Evolutionary conservation across 2,113 vertebrate genomes (phyloP).

Genomic region (Blennius ocellaris): DNA sequence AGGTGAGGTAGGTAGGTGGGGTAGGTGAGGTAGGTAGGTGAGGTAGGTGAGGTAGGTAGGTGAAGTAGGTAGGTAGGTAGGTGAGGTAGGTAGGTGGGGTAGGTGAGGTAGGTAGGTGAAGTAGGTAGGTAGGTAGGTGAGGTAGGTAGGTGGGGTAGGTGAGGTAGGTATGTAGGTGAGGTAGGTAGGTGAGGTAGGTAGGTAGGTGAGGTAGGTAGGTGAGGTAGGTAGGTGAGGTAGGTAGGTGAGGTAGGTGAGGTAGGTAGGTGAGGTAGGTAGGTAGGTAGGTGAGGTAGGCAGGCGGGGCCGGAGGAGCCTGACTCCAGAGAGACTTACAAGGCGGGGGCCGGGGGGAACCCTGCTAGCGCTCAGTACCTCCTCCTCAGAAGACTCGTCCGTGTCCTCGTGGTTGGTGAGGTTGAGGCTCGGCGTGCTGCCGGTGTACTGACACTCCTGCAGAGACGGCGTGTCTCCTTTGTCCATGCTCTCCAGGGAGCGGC

Average conservation of each 20-base stretch:
- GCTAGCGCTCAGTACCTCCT: constrained; percentile 96
- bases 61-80: too few relatives aligned
- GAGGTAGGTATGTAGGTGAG: too few relatives aligned
- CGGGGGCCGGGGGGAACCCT: constrained; percentile 93
- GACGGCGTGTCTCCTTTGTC: constrained; percentile 98
- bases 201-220: too few relatives aligned
- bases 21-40: constrained; percentile 38
- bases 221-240: constrained; percentile 58
- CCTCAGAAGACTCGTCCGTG: constrained; percentile 98
- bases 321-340: constrained; percentile 86
- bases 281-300: constrained; percentile 45
- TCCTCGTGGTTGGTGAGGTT: constrained; percentile 98
- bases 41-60: constrained; percentile 46
- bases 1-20: constrained; percentile 33
- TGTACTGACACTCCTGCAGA: constrained; percentile 94
- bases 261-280: constrained; percentile 46
- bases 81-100: constrained; percentile 13
- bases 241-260: constrained; percentile 50
- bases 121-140: constrained; percentile 59
- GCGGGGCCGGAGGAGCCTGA: constrained; percentile 14
- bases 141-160: constrained; percentile 12
- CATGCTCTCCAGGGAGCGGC: constrained; percentile 97
- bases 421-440: constrained; percentile 96
- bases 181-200: constrained; percentile 52
- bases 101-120: too few relatives aligned